Base-by-base conservation (phyloP, 2,888 invertebrate species). In the Ochropleura plecta region DNA sequence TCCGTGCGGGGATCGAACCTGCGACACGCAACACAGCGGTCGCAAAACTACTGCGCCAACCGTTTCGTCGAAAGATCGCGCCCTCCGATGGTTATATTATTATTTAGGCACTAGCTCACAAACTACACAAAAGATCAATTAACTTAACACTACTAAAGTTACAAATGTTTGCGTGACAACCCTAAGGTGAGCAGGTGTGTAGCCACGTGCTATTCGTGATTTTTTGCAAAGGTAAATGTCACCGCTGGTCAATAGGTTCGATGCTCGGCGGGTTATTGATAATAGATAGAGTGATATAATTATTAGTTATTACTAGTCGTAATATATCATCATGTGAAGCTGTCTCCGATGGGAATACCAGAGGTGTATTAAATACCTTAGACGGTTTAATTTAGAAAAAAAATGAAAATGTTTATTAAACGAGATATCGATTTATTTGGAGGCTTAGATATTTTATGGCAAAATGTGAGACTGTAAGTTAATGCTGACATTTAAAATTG, bases 191-290 rank as follows among this genome's bases (percentile, higher is more conserved):
- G 87, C 87, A 87, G 87, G 84, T 87, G 86, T 48, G 42, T 60
- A 16, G 79, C 69, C 88, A 86, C 88, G 88, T 88, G 88, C 64
- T 42, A 18, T 68, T 65, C 78, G 88, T 86, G 88, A 88, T 88
- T 88, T 88, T 88, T 88, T 88, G 83, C 78, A 14, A n/a, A 57
- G 68, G 12, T 74, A 89, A 91, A 90, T 88, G 89, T 84, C 88
- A 86, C 64, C 49, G 63, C 71, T 81, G 85, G 81, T 85, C 81
- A 82, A 66, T 40, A 73, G 57, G 86, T 86, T 86, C 79, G 83
- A 84, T 83, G 79, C 46, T 78, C 85, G 74, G 16, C n/a, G 14
- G 63, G 62, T 79, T 63, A 70, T 55, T 48, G 42, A 72, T 66
- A 6, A 8, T 18, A 65, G 46, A 62, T 14, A 9, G 40, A 70